These are phyloP conservation scores for Blomia tropicalis DNA, from an alignment of 2,888 invertebrate species.

Conservation along the genomic window DNA sequence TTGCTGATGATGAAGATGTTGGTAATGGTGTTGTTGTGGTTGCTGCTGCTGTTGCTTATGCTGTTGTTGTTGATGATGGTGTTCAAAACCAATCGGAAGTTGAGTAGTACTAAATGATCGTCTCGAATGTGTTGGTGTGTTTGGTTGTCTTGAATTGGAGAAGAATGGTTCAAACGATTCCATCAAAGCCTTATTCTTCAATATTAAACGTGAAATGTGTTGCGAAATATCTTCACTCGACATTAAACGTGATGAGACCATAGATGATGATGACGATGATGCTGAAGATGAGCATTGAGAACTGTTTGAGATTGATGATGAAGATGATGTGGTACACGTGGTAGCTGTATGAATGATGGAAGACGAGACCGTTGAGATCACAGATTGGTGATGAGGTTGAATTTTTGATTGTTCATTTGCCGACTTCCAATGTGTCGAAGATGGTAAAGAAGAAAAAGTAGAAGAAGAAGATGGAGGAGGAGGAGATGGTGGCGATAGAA, in stretches of 20 bases:
- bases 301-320: neutral
- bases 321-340: neutral
- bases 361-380: neutral
- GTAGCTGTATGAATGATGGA: neutral
- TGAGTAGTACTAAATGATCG: neutral
- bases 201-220: neutral
- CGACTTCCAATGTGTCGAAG: neutral
- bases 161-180: neutral
- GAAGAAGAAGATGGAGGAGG: slow-evolving; percentile 3
- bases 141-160: neutral
- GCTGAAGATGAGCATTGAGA: neutral
- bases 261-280: too few species aligned
- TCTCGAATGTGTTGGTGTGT: neutral
- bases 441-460: neutral
- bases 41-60: too few species aligned
- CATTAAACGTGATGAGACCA: neutral
- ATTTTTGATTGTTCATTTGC: neutral
- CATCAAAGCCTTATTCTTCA: neutral
- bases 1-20: too few species aligned
- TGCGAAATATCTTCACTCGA: neutral
- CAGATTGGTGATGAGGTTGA: too few species aligned
- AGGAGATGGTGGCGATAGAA: slow-evolving; percentile 8
- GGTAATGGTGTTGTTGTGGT: too few species aligned
- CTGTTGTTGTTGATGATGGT: too few species aligned
- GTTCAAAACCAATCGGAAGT: too few species aligned